Percentiles rank a stretch among this genome's conserved stretches.
Evolutionary conservation across 1,140 invertebrate genomes (phyloP).

Genomic region (Heliconius nattereri): DNA sequence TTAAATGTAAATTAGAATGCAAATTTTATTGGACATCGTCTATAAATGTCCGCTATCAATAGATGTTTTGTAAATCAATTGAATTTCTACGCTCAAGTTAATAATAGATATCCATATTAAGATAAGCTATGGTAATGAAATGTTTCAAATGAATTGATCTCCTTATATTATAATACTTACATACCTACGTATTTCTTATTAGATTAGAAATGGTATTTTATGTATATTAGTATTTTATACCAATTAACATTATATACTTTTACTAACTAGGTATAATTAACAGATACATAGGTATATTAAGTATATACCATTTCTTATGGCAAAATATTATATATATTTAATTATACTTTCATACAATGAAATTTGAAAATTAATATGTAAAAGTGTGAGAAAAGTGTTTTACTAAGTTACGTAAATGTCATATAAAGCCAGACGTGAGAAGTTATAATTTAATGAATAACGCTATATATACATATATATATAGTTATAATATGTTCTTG

Average conservation of each 20-base stretch:
- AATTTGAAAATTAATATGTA: too few species aligned
- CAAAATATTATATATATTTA: too few species aligned
- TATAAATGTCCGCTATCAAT: not conserved
- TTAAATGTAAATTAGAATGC: conserved; percentile 12
- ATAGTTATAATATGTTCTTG: not conserved
- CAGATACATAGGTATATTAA: too few species aligned
- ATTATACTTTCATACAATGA: too few species aligned
- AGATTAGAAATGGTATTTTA: too few species aligned
- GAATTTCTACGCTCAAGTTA: not conserved
- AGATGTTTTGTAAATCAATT: not conserved
- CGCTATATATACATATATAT: too few species aligned
- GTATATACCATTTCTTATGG: too few species aligned
- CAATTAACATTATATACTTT: too few species aligned
- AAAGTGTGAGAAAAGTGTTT: not conserved
- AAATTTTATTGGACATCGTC: not conserved
- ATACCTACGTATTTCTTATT: too few species aligned
- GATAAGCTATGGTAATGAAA: not conserved
- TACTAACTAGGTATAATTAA: too few species aligned
- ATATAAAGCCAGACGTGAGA: not conserved
- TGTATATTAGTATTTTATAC: too few species aligned
- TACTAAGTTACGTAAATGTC: not conserved
- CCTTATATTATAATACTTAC: too few species aligned
- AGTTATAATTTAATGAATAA: conserved; percentile 3
- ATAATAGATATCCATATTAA: not conserved
- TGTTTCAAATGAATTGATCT: not conserved